Conservation (phyloP, 2,113 vertebrate species). For the Callospermophilus lateralis region DNA sequence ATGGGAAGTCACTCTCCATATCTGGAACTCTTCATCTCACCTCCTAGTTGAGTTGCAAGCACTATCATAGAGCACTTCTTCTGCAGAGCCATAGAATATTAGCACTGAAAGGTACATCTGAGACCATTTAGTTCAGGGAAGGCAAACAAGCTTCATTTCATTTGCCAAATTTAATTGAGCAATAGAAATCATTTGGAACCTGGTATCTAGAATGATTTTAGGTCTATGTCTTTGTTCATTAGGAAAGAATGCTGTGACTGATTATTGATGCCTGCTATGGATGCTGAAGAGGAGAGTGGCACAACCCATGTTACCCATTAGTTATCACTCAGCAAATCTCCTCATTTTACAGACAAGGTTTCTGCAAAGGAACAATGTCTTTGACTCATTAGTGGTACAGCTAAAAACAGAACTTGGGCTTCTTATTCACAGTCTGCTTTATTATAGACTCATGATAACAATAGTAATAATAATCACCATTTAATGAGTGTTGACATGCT, state of each 20-base stretch:
- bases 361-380: conserved; percentile 26
- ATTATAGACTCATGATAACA: not conserved
- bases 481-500: not conserved
- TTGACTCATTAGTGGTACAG: conserved; percentile 36
- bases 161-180: conserved; percentile 52
- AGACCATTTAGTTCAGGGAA: conserved; percentile 22
- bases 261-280: conserved; percentile 32
- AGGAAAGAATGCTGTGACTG: conserved; percentile 21
- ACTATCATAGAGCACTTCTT: conserved; percentile 13
- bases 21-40: not conserved
- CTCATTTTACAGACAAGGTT: conserved; percentile 41
- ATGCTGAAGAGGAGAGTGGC: not conserved
- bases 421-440: not conserved
- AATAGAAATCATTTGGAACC: conserved; percentile 23
- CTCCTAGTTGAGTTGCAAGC: not conserved
- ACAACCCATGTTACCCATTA: not conserved
- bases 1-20: conserved; percentile 30
- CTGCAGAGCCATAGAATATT: not conserved
- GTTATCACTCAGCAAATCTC: not conserved
- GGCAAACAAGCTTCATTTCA: conserved; percentile 52
- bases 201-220: not conserved
- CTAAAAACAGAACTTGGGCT: not conserved
- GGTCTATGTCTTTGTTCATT: conserved; percentile 41
- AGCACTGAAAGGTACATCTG: not conserved
- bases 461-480: not conserved